phyloP scores from a whole-genome alignment of 1,140 invertebrate genomes.

The Eurosta solidaginis region DNA sequence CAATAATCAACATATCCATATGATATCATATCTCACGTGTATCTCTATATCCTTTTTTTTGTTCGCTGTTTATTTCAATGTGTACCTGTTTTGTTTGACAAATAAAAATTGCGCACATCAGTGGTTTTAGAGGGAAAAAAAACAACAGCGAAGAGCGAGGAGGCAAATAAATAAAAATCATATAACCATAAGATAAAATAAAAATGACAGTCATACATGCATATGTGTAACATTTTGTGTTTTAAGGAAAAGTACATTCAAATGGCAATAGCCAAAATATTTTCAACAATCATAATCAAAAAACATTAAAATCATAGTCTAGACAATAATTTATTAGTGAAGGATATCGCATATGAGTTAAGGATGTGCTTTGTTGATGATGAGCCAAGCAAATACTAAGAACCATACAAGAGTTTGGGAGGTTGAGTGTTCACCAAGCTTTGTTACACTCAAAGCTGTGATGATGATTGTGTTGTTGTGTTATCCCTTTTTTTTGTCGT shows the following conservation, averaged over 20 bases:
- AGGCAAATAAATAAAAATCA: slow-evolving; percentile 18
- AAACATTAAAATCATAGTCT: slow-evolving; percentile 61
- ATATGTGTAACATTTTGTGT: background rate
- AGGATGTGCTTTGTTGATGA: slow-evolving; percentile 11
- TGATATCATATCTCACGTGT: slow-evolving; percentile 21
- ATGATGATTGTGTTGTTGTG: slow-evolving; percentile 16
- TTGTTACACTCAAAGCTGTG: background rate
- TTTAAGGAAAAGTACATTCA: background rate
- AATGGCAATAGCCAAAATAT: slow-evolving; percentile 35
- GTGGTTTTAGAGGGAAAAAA: background rate
- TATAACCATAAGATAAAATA: slow-evolving; percentile 19
- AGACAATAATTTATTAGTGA: slow-evolving; percentile 59
- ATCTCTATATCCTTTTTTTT: background rate
- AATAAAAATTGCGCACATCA: slow-evolving; percentile 26
- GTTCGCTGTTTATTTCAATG: no score
- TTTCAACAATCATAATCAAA: slow-evolving; percentile 55
- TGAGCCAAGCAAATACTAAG: slow-evolving; percentile 19
- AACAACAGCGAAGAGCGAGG: background rate
- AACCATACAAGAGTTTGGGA: background rate
- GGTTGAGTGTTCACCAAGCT: background rate
- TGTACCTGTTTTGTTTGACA: background rate
- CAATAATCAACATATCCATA: background rate
- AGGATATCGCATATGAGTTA: slow-evolving; percentile 33
- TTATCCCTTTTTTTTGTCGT: slow-evolving; percentile 4
- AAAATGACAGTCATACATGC: background rate